Evolutionary conservation across 2,113 vertebrate genomes (phyloP), one percentile per base, ranked within the genome.

Genomic region (Gadus chalcogrammus): DNA sequence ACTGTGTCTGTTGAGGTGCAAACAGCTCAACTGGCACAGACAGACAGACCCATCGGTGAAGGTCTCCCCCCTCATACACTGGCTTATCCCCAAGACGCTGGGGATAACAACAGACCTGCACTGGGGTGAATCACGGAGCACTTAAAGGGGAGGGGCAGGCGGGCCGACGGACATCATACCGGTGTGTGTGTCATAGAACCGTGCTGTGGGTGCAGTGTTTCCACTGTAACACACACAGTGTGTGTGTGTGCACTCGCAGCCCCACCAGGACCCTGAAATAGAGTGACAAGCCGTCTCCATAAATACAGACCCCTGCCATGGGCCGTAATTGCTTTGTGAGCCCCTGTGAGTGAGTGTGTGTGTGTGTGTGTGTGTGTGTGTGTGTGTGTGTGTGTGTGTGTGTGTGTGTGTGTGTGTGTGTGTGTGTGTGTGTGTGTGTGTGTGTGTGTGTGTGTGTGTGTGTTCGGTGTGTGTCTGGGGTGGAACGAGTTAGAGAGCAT

Each of bases 251-350:
- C 76, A 24, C 77, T 81, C 64, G 70, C 80, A 87, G 87, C 78
- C 86, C 81, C 74, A 1, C 11, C 0, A 7, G 79, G 80, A 75
- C 84, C 85, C 82, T 89, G 85, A 92, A 90, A 87, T 87, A 90
- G 89, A 89, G 87, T 89, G 88, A 88, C 88, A 91, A 90, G 85
- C 87, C 60, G 63, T 81, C 85, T 68, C 84, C 89, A 88, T 87
- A 90, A 91, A 92, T 89, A 88, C 81, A 70, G 78, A 84, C 67
- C 67, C 81, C 77, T 79, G 70, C 72, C 68, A 82, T 76, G 67
- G 60, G 64, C 35, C 68, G 64, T 90, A 87, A 90, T 90, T 86
- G 85, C 79, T 89, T 83, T 75, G 79, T 82, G 77, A 84, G 80
- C 78, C 75, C 69, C 27, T 74, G 69, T 61, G 38, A 1, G 67